Evolutionary conservation across 2,113 vertebrate species (phyloP).

Genomic region (Vicugna pacos): DNA sequence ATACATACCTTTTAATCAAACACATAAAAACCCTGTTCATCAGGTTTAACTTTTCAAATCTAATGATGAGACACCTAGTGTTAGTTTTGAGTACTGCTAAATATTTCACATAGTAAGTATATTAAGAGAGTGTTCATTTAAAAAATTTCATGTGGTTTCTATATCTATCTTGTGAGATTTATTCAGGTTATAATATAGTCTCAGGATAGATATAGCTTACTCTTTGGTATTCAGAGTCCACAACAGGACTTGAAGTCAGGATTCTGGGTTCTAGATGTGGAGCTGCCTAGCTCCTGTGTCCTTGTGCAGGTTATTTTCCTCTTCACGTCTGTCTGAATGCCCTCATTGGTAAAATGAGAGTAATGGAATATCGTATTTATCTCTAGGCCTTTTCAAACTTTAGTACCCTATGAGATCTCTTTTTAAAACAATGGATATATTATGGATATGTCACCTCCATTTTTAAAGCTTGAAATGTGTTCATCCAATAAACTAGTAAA

Average conservation of each 20-base stretch:
- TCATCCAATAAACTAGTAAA: constrained; percentile 42
- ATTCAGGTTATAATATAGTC: background rate
- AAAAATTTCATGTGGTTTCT: background rate
- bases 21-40: background rate
- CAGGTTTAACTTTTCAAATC: background rate
- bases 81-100: constrained; percentile 70
- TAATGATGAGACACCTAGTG: constrained; percentile 56
- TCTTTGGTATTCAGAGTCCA: background rate
- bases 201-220: background rate
- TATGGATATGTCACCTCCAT: background rate
- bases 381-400: background rate
- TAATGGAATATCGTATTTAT: background rate
- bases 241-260: background rate
- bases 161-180: constrained; percentile 14
- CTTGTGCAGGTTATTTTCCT: background rate
- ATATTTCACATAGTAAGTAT: background rate
- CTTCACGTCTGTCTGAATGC: background rate
- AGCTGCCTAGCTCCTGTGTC: background rate
- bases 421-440: constrained; percentile 7
- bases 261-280: background rate
- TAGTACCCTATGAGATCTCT: background rate
- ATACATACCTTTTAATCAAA: background rate
- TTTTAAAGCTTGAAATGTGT: constrained; percentile 38
- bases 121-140: background rate
- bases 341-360: background rate